phyloP scores from a whole-genome alignment of 1,140 invertebrate genomes.

The Drosophila aff. region DNA sequence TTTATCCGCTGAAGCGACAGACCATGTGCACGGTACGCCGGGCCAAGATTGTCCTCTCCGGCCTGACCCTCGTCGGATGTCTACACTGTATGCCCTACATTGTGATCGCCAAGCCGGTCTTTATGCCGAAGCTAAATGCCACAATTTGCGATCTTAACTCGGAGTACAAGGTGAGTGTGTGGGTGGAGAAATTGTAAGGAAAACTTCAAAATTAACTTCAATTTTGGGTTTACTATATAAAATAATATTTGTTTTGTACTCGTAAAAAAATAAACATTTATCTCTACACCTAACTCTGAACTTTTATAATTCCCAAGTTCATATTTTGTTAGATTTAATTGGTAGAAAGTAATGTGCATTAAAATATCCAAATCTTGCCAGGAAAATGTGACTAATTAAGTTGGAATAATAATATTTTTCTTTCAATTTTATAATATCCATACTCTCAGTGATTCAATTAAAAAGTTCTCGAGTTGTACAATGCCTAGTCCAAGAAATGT shows the following conservation, averaged over 20 bases:
- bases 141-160: constrained; percentile 76
- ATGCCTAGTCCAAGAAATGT: neutral
- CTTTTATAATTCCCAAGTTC: neutral
- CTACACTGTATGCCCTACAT: constrained; percentile 88
- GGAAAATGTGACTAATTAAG: neutral
- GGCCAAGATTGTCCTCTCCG: constrained; percentile 88
- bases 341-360: too few relatives aligned
- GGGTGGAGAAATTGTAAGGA: neutral
- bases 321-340: too few relatives aligned
- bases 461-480: neutral
- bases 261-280: neutral
- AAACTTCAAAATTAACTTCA: neutral
- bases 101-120: constrained; percentile 86
- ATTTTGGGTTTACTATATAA: neutral
- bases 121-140: constrained; percentile 56
- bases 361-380: too few relatives aligned
- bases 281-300: too few relatives aligned
- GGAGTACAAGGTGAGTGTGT: constrained; percentile 75
- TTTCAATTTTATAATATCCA: neutral
- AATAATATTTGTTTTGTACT: neutral
- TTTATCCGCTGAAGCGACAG: constrained; percentile 91
- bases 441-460: neutral
- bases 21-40: constrained; percentile 91
- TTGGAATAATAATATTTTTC: neutral
- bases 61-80: constrained; percentile 86